These are phyloP conservation scores for Blomia tropicalis DNA, from an alignment of 2,888 invertebrate genomes.

Conservation along the genomic window DNA sequence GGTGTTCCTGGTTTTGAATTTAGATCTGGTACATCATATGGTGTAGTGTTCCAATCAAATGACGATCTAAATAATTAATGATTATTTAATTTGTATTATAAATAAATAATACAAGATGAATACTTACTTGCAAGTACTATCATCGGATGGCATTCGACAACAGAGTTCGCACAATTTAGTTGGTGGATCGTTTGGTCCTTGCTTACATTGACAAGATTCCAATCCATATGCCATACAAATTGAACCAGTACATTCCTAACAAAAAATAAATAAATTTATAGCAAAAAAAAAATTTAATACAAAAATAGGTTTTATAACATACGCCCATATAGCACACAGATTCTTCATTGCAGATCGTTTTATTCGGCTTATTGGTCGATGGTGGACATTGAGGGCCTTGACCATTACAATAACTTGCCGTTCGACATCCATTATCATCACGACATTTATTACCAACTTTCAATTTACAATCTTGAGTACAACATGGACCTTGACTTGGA, in stretches of 20 bases:
- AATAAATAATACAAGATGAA: neutral
- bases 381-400: slow-evolving; percentile 74
- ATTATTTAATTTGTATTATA: neutral
- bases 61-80: slow-evolving; percentile 46
- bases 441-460: slow-evolving; percentile 74
- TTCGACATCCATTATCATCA: slow-evolving; percentile 80
- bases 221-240: slow-evolving; percentile 89
- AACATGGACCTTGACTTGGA: slow-evolving; percentile 63
- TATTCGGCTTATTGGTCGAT: slow-evolving; percentile 76
- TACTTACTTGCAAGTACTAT: slow-evolving; percentile 53
- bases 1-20: slow-evolving; percentile 83
- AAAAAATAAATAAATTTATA: slow-evolving; percentile 25
- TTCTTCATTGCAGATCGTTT: slow-evolving; percentile 87
- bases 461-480: slow-evolving; percentile 66
- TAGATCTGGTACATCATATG: slow-evolving; percentile 81
- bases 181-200: slow-evolving; percentile 57
- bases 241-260: slow-evolving; percentile 84
- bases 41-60: slow-evolving; percentile 71
- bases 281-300: neutral
- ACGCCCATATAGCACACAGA: slow-evolving; percentile 94
- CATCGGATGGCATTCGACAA: slow-evolving; percentile 68
- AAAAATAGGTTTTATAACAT: slow-evolving; percentile 36
- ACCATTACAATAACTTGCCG: slow-evolving; percentile 80
- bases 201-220: slow-evolving; percentile 83
- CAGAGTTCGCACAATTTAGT: slow-evolving; percentile 83